phyloP scores from a whole-genome alignment of 2,113 vertebrate genomes.

The Pelodiscus sinensis region DNA sequence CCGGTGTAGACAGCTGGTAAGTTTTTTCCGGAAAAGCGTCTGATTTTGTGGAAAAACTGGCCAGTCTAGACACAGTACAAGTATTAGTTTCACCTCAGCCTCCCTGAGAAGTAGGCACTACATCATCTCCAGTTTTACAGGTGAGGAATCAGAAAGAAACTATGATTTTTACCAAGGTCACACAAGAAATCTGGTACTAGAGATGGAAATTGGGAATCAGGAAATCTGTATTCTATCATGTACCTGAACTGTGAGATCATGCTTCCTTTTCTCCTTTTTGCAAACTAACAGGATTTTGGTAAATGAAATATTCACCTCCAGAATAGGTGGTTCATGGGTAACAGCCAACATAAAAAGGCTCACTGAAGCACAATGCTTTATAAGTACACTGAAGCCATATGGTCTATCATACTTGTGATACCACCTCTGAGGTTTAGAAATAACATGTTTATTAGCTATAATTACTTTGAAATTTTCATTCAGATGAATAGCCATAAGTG shows the following conservation, averaged over 20 bases:
- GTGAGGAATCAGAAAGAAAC: accelerated
- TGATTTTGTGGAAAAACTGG: too few relatives aligned
- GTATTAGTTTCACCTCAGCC: background rate
- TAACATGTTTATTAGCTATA: constrained; percentile 51
- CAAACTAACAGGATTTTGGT: background rate
- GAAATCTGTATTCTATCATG: background rate
- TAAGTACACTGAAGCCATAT: constrained; percentile 49
- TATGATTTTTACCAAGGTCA: background rate
- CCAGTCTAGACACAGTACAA: too few relatives aligned
- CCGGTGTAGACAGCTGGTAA: too few relatives aligned
- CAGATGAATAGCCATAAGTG: background rate
- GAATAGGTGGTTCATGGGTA: constrained; percentile 13
- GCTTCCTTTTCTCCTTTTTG: background rate
- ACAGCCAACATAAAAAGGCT: constrained; percentile 8
- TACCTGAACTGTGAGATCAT: background rate
- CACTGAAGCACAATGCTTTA: background rate
- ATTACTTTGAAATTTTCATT: constrained; percentile 27
- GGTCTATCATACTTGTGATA: constrained; percentile 26
- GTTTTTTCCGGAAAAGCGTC: too few relatives aligned
- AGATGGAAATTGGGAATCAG: background rate
- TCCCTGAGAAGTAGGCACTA: background rate
- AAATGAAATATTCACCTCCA: constrained; percentile 29
- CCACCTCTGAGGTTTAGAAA: constrained; percentile 39
- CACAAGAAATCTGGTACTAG: background rate
- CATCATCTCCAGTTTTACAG: background rate